Base-by-base conservation (phyloP, 92 coral and sea anemone species). In the Zoanthus gigantus region DNA sequence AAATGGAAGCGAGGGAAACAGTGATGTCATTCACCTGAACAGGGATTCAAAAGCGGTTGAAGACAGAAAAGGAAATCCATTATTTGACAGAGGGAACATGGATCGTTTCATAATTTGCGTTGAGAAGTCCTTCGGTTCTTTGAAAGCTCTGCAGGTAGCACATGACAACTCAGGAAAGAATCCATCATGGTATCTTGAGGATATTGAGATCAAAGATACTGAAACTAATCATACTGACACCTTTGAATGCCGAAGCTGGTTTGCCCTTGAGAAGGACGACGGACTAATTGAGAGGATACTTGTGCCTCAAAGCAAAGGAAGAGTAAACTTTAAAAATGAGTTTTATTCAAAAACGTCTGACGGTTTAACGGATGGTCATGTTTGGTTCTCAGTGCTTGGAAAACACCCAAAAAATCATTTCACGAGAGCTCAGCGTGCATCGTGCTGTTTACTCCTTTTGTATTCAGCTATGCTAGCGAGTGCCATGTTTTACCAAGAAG, bases 11-110 rank as follows among this genome's bases (percentile, higher is more conserved):
- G 94, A 93, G 5, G 78, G 54, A 46, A 75, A 76, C 23, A 93
- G 94, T 83, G 91, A 63, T 69, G 90, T 91, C 72, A 83, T 93
- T 29, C 45, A 32, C 56, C 46, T 89, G 13, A 77, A 68, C 15
- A 29, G n/a, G 11, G 69, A 17, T 6, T 11, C 65, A 16, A 1
- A 9, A 14, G 3, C 10, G 7, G 32, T 18, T 7, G n/a, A 65
- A 18, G 74, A 18, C 9, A 6, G 32, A 44, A 80, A 44, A 44
- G 7, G 1, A 4, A 53, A 89, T 50, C 82, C 74, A 5, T 28
- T 89, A 11, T 91, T 93, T 44, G 87, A 73, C 0, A 88, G 90
- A 83, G 96, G 92, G 28, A 91, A 86, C 75, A 83, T 84, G 14
- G 96, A 93, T 65, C 63, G 74, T 53, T 93, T 93, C 58, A 23